Conservation (phyloP, 2,113 vertebrate species). For the Phalacrocorax carbo region DNA sequence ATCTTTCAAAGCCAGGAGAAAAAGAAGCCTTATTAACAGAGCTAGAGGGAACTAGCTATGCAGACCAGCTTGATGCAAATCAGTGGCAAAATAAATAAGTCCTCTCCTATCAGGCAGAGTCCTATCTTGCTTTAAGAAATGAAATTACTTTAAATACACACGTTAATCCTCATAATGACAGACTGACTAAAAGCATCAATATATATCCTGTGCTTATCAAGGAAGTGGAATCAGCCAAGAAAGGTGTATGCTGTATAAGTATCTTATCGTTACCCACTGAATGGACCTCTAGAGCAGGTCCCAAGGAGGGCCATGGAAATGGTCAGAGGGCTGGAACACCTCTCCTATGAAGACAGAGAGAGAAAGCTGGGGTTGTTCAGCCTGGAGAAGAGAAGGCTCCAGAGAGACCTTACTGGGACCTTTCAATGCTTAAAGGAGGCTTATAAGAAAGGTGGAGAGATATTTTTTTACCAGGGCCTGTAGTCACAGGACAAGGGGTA, state of each 20-base stretch:
- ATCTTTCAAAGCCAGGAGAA: not conserved
- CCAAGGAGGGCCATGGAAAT: not conserved
- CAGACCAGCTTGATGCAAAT: not conserved
- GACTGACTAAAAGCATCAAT: not conserved
- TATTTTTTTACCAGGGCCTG: not conserved
- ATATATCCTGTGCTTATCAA: not conserved
- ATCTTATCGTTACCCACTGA: not conserved
- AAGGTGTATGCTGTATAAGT: not conserved
- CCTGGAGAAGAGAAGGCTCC: not conserved
- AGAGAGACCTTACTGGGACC: not conserved
- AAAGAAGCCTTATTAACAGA: not conserved
- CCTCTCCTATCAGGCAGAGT: not conserved
- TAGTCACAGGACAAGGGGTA: not conserved
- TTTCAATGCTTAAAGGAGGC: not conserved
- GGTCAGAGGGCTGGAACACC: not conserved
- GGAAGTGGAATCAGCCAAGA: not conserved
- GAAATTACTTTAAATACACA: not conserved
- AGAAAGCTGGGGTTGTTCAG: not conserved
- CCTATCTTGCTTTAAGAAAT: not conserved
- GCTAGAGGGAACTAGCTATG: not conserved
- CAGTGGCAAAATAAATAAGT: not conserved
- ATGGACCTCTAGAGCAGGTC: not conserved
- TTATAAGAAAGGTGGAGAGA: not conserved
- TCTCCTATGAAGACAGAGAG: not conserved
- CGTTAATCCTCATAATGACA: not conserved